Percentiles rank a stretch among this genome's conserved stretches.
phyloP scores from a whole-genome alignment of 2,113 vertebrate species.

The Maccullochella peelii region DNA sequence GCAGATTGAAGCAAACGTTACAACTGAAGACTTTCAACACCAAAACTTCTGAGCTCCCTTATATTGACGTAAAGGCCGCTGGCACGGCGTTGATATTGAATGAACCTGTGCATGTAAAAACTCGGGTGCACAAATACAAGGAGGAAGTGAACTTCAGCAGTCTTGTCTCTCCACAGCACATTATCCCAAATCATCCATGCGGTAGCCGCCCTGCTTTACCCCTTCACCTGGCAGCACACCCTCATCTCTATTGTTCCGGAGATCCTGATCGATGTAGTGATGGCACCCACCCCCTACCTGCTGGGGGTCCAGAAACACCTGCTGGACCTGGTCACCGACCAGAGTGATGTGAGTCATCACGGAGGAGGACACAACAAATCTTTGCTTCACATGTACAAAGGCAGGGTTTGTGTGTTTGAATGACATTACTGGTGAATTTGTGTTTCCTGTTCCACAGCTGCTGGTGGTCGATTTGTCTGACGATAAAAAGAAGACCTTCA shows the following conservation, averaged over 20 bases:
- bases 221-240: conserved; percentile 98
- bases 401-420: neutral
- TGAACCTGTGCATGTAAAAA: no score
- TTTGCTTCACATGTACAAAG: neutral
- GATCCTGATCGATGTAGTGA: conserved; percentile 92
- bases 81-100: no score
- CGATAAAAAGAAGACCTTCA: conserved; percentile 82
- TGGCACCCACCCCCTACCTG: conserved; percentile 96
- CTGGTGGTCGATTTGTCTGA: conserved; percentile 91
- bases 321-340: conserved; percentile 85
- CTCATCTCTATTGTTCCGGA: conserved; percentile 94
- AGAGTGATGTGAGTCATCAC: conserved; percentile 80
- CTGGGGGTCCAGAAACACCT: conserved; percentile 92
- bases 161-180: conserved; percentile 80
- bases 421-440: no score
- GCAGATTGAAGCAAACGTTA: no score
- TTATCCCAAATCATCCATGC: conserved; percentile 95
- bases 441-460: conserved; percentile 79
- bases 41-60: no score
- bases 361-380: neutral
- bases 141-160: no score
- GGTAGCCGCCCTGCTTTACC: conserved; percentile 92
- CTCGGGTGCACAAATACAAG: no score
- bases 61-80: no score
- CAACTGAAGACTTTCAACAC: no score